Percentiles rank a stretch among this genome's conserved stretches.
These are phyloP conservation scores for Hafferia zeledoni DNA, from an alignment of 2,797 vertebrate species.

Conservation along the genomic window DNA sequence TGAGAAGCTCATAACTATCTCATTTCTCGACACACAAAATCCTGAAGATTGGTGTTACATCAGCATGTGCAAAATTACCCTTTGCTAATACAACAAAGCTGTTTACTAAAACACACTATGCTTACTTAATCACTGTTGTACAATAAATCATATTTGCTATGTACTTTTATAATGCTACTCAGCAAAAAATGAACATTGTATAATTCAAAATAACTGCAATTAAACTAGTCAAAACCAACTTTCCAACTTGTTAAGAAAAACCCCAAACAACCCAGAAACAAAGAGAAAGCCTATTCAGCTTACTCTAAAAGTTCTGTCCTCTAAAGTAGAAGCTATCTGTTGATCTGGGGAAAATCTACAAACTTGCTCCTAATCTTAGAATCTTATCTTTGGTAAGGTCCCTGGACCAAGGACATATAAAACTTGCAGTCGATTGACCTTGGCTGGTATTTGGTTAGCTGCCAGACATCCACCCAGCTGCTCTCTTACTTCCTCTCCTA, in stretches of 20 bases:
- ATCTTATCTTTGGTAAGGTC: not conserved
- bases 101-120: not conserved
- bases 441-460: not conserved
- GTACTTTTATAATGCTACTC: not conserved
- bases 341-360: not conserved
- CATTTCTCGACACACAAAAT: conserved; percentile 47
- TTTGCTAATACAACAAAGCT: conserved; percentile 20
- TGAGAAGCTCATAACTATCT: conserved; percentile 18
- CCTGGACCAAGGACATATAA: not conserved
- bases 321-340: not conserved
- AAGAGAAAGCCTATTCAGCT: not conserved
- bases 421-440: not conserved
- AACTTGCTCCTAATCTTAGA: not conserved
- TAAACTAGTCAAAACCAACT: not conserved
- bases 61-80: conserved; percentile 30
- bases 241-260: not conserved
- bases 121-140: conserved; percentile 26
- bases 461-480: not conserved
- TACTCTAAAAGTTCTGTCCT: not conserved
- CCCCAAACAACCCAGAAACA: fast-evolving
- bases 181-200: not conserved
- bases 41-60: conserved; percentile 8
- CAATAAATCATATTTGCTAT: not conserved
- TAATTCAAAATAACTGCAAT: not conserved
- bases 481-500: not conserved